A percentile compares a stretch with the other conserved stretches of the same genome.
Conservation (phyloP, 2,113 vertebrate species). For the Dermatemys mawii region DNA sequence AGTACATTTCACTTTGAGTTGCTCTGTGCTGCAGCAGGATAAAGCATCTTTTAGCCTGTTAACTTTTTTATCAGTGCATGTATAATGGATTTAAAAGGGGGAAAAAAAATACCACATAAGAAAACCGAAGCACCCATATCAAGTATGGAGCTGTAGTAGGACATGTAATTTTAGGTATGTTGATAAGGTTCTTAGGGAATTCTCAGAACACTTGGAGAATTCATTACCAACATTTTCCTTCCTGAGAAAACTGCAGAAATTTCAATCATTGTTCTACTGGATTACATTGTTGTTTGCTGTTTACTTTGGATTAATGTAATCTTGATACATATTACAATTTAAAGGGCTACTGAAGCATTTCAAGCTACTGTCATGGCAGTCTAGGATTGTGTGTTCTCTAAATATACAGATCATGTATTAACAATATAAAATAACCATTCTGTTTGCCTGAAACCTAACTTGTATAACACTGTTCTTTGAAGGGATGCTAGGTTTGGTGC, state of each 20-base stretch:
- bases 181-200: slow-evolving; percentile 30
- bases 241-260: slow-evolving; percentile 51
- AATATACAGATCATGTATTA: slow-evolving; percentile 69
- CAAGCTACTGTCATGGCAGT: slow-evolving; percentile 19
- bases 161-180: slow-evolving; percentile 64
- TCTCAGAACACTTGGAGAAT: slow-evolving; percentile 63
- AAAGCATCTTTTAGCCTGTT: slow-evolving; percentile 49
- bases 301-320: slow-evolving; percentile 61
- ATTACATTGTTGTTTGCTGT: slow-evolving; percentile 46
- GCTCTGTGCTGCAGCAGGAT: slow-evolving; percentile 47
- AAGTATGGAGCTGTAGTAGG: not conserved
- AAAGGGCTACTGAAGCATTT: slow-evolving; percentile 68
- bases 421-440: slow-evolving; percentile 72
- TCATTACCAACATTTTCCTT: slow-evolving; percentile 56
- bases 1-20: slow-evolving; percentile 46
- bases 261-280: slow-evolving; percentile 58
- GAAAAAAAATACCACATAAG: not conserved
- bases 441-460: slow-evolving; percentile 70
- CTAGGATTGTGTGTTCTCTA: slow-evolving; percentile 65
- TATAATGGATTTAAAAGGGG: not conserved
- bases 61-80: slow-evolving; percentile 1
- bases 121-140: not conserved
- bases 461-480: slow-evolving; percentile 36
- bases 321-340: slow-evolving; percentile 56
- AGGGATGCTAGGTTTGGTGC: not conserved